Evolutionary conservation across 2,113 vertebrate genomes (phyloP).

Genomic region (Microcebus lehilahytsara): DNA sequence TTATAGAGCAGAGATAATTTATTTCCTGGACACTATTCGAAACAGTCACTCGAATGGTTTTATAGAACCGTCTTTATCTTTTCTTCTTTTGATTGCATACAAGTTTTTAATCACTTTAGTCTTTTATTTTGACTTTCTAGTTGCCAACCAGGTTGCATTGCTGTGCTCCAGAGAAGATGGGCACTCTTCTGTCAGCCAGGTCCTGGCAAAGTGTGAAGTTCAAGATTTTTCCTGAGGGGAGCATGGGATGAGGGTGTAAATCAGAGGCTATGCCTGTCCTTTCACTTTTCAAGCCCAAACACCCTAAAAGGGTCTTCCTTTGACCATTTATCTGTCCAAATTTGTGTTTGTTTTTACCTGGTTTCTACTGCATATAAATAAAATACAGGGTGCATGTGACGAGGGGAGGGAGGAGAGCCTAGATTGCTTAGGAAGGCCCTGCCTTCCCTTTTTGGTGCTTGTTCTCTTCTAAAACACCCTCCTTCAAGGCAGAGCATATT

Average conservation of each 20-base stretch:
- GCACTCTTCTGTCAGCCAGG: not conserved
- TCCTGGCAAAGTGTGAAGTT: not conserved
- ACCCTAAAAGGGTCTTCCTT: not conserved
- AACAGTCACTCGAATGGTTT: not conserved
- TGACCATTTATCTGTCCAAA: not conserved
- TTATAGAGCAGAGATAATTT: conserved; percentile 23
- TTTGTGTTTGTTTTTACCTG: not conserved
- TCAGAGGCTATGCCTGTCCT: not conserved
- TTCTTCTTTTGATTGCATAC: not conserved
- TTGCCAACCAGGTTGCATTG: not conserved
- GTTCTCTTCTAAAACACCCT: not conserved
- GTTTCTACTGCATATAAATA: not conserved
- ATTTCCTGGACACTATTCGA: not conserved
- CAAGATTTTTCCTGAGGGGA: not conserved
- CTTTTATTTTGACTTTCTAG: conserved; percentile 11
- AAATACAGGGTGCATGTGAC: no score
- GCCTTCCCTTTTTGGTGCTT: not conserved
- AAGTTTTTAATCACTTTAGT: not conserved
- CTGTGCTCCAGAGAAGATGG: not conserved
- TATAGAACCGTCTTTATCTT: not conserved
- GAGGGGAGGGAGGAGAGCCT: not conserved
- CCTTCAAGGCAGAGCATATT: not conserved
- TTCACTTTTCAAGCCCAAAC: not conserved
- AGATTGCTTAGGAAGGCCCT: not conserved
- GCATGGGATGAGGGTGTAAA: not conserved